Conservation (phyloP, 2,113 vertebrate genomes). For the Oenanthe oenanthe region DNA sequence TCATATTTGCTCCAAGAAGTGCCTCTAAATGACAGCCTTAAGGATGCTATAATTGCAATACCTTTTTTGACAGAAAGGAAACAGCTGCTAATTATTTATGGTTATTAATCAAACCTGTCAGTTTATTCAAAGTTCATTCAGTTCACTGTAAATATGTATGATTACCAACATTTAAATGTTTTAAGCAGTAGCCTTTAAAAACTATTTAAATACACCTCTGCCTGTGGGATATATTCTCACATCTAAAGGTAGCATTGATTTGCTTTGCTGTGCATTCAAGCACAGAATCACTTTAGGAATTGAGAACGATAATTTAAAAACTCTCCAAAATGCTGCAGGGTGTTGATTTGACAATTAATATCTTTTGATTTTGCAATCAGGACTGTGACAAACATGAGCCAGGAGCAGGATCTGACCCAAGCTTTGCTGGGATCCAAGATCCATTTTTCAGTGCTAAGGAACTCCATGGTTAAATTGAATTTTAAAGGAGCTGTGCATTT, state of each 20-base stretch:
- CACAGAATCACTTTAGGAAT: not conserved
- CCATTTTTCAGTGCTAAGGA: not conserved
- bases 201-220: not conserved
- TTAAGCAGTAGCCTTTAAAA: not conserved
- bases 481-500: not conserved
- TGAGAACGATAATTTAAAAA: not conserved
- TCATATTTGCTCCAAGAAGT: not conserved
- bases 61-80: conserved; percentile 10
- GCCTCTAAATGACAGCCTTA: not conserved
- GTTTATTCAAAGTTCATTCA: not conserved
- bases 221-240: not conserved
- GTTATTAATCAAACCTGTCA: not conserved
- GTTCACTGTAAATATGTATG: not conserved
- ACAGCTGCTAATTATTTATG: conserved; percentile 27
- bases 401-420: not conserved
- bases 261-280: not conserved
- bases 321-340: not conserved
- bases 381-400: not conserved
- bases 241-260: not conserved
- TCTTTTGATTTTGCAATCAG: not conserved
- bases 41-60: not conserved
- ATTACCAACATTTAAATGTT: not conserved
- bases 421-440: not conserved
- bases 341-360: not conserved
- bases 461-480: not conserved